Evolutionary conservation across 2,888 invertebrate genomes (phyloP).

Genomic region (Bruchidius siliquastri): DNA sequence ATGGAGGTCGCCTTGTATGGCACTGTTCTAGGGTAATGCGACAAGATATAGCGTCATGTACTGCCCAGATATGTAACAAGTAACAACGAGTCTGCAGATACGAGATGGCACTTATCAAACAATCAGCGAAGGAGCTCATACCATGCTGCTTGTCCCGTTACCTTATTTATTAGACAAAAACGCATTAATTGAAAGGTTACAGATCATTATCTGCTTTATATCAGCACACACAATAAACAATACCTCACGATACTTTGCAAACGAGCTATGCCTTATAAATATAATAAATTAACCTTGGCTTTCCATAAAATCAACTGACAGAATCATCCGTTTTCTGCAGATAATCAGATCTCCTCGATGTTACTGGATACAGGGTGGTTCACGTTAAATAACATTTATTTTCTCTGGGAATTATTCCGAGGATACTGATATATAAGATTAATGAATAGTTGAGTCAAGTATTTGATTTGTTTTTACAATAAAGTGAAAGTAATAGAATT

Average conservation of each 20-base stretch:
- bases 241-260: constrained; percentile 32
- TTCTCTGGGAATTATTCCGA: no score
- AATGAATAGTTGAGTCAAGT: no score
- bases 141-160: constrained; percentile 5
- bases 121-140: not conserved
- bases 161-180: constrained; percentile 18
- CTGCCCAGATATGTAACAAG: no score
- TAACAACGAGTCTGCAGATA: no score
- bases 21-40: no score
- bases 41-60: no score
- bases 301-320: constrained; percentile 28
- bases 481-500: no score
- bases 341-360: constrained; percentile 25
- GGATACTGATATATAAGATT: no score
- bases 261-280: constrained; percentile 27
- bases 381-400: no score
- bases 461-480: no score
- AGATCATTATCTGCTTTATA: constrained; percentile 30
- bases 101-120: no score
- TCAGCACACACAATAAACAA: constrained; percentile 34
- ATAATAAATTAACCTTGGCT: constrained; percentile 34
- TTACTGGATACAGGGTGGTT: not conserved
- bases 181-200: constrained; percentile 27
- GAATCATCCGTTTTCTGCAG: constrained; percentile 30
- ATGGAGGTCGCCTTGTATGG: no score